Evolutionary conservation across 2,888 invertebrate species (phyloP), one percentile per base, ranked within the genome.

Genomic region (Crepidodera aurea): DNA sequence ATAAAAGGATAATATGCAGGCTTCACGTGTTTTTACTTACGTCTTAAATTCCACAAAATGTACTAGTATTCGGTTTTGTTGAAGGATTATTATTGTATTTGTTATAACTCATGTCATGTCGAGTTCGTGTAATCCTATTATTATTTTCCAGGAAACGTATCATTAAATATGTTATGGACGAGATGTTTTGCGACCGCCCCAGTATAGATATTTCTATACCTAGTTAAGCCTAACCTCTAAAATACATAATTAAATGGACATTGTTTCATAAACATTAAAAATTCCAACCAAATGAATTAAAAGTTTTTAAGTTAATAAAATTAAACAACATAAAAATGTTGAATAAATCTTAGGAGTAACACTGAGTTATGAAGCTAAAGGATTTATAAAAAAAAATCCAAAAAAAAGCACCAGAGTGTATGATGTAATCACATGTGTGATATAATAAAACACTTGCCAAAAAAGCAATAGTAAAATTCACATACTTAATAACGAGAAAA

Each of bases 1-100:
- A 62, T 66, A 62, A 66, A 68, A 61, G 65, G 66, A 68, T 66
- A 62, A 66, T 64, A 57, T 64, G 61, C 61, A 60, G 61, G 60
- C 61, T 62, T 61, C 55, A 44, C 66, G 55, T 65, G 66, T 68
- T 68, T 68, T 68, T 66, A 62, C 66, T 63, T 59, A 40, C 56
- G 60, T 68, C 68, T 66, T 65, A 61, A 59, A 61, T 64, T 66
- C 65, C 60, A 50, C 62, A 51, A 56, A 61, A 60, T 66, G 55
- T 61, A 59, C 61, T 58, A 48, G 62, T 60, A 62, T 64, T 62
- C 56, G 60, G 63, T 62, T 64, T 59, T 54, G 66, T 68, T 63
- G 40, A 34, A 42, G 68, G 66, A 68, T 68, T 66, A 68, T 63
- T 57, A 57, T 61, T 66, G 58, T 64, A 66, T 68, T 64, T 62